phyloP scores from a whole-genome alignment of 2,113 vertebrate species.

The Alligator mississippiensis region DNA sequence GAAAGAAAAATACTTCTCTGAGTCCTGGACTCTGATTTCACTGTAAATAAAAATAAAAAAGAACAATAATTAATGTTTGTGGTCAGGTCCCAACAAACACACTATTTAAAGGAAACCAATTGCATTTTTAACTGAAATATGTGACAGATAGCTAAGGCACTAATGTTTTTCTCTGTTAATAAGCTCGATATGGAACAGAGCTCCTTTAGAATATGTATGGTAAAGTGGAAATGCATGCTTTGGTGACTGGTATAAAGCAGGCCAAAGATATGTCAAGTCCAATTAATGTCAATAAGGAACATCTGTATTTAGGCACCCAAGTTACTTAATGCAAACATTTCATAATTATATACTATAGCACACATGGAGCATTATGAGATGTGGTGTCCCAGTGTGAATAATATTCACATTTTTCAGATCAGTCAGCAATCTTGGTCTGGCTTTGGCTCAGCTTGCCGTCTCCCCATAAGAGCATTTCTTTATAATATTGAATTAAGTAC shows the following conservation, averaged over 20 bases:
- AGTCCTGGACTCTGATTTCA: background rate
- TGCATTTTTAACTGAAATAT: slow-evolving; percentile 72
- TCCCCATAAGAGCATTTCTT: slow-evolving; percentile 79
- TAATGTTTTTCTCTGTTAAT: slow-evolving; percentile 65
- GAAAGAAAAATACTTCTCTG: background rate
- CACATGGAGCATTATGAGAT: slow-evolving; percentile 80
- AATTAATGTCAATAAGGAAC: slow-evolving; percentile 86
- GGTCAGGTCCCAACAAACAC: slow-evolving; percentile 40
- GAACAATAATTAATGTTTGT: slow-evolving; percentile 48
- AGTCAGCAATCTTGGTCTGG: slow-evolving; percentile 84
- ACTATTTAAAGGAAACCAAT: slow-evolving; percentile 52
- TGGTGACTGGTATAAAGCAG: slow-evolving; percentile 78
- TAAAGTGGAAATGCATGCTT: slow-evolving; percentile 73
- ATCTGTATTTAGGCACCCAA: slow-evolving; percentile 86
- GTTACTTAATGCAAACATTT: slow-evolving; percentile 85
- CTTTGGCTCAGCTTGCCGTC: slow-evolving; percentile 75
- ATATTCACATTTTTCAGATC: slow-evolving; percentile 84
- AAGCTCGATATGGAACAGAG: slow-evolving; percentile 79
- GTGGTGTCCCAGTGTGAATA: slow-evolving; percentile 84
- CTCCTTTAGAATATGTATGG: slow-evolving; percentile 76
- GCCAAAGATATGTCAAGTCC: slow-evolving; percentile 86
- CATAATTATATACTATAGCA: slow-evolving; percentile 82
- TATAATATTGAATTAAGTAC: slow-evolving; percentile 85
- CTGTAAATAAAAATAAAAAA: slow-evolving; percentile 62
- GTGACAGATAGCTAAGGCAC: slow-evolving; percentile 72